Evolutionary conservation across 1,140 invertebrate genomes (phyloP).

Genomic region (Oryzaephilus surinamensis): DNA sequence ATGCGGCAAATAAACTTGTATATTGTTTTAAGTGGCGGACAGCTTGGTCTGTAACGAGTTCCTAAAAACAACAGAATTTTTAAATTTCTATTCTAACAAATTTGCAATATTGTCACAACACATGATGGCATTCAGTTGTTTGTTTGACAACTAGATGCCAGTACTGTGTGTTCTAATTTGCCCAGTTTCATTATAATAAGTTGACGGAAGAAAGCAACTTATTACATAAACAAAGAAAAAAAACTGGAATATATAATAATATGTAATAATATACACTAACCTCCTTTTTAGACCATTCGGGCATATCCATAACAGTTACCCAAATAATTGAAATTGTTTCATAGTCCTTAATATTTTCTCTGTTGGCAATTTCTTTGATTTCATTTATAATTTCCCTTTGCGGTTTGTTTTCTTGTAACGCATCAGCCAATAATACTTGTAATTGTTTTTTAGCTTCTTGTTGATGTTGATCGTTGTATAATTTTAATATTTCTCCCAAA

Average conservation of each 20-base stretch:
- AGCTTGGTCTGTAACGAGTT: constrained; percentile 88
- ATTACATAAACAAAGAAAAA: neutral
- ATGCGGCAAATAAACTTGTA: constrained; percentile 73
- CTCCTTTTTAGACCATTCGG: constrained; percentile 98
- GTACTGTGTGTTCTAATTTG: too few species aligned
- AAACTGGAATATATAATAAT: neutral
- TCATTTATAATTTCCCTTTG: constrained; percentile 72
- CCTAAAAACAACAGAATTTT: constrained; percentile 35
- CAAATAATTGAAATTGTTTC: constrained; percentile 82
- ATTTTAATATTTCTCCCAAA: constrained; percentile 75
- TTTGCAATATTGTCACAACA: neutral
- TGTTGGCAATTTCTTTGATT: constrained; percentile 74
- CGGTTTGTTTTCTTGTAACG: constrained; percentile 70
- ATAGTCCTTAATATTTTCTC: constrained; percentile 75
- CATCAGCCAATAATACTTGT: constrained; percentile 62
- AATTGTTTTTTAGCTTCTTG: constrained; percentile 75
- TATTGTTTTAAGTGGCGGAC: constrained; percentile 81
- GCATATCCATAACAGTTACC: constrained; percentile 85
- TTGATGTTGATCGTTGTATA: constrained; percentile 83
- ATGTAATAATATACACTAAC: constrained; percentile 15
- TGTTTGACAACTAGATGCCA: constrained; percentile 2
- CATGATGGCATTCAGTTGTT: constrained; percentile 5
- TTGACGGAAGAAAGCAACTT: neutral
- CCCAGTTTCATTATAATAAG: too few species aligned
- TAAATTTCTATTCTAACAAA: constrained; percentile 1